These are phyloP conservation scores for Myotis findleyi DNA, from an alignment of 2,797 vertebrate genomes.

Conservation along the genomic window DNA sequence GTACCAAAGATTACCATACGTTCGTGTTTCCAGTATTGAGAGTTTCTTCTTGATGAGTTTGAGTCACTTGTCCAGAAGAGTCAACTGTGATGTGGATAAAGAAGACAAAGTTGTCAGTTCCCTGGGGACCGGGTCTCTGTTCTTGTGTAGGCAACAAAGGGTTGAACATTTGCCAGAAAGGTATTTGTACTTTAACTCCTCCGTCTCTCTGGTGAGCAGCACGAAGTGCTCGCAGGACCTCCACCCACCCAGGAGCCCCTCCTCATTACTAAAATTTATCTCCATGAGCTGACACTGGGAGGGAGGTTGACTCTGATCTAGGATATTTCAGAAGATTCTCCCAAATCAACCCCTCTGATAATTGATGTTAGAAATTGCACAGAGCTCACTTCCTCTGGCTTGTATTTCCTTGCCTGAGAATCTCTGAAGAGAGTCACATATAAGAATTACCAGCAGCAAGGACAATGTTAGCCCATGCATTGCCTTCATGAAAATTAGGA, in stretches of 20 bases:
- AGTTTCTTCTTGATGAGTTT: background rate
- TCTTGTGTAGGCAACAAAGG: background rate
- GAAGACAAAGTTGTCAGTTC: background rate
- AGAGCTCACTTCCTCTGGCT: background rate
- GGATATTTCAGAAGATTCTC: background rate
- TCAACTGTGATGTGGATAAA: background rate
- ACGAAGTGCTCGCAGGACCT: background rate
- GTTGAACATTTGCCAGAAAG: background rate
- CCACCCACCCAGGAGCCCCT: background rate
- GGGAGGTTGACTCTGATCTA: background rate
- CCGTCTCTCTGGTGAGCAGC: background rate
- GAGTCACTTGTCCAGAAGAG: background rate
- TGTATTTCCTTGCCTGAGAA: background rate
- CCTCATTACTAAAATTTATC: background rate
- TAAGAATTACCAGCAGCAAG: background rate
- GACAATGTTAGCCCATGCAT: background rate
- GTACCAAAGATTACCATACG: background rate
- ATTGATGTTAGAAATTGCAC: background rate
- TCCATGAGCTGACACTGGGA: background rate
- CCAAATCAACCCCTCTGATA: background rate
- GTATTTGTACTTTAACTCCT: background rate
- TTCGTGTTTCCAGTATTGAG: background rate
- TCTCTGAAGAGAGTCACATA: background rate
- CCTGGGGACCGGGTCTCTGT: background rate
- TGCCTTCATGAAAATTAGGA: constrained; percentile 72